phyloP scores from a whole-genome alignment of 2,888 invertebrate genomes.

The Helleia helle region DNA sequence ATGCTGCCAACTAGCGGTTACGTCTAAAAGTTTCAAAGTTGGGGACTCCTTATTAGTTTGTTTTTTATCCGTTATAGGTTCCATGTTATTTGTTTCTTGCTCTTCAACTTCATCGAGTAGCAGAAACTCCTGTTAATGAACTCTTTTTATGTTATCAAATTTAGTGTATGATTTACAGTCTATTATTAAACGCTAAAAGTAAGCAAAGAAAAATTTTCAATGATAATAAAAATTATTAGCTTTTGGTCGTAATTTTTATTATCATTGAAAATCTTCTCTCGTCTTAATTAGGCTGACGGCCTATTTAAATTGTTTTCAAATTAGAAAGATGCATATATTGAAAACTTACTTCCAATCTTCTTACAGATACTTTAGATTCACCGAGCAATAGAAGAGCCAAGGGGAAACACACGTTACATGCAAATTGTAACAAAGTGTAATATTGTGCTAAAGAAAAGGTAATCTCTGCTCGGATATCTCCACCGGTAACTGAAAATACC shows the following conservation, averaged over 20 bases:
- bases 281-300: too few species aligned
- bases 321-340: not conserved
- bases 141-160: too few species aligned
- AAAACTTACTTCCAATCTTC: conserved; percentile 70
- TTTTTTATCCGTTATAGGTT: not conserved
- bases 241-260: too few species aligned
- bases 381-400: conserved; percentile 73
- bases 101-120: conserved; percentile 47
- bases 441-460: conserved; percentile 85
- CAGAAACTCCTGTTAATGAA: conserved; percentile 53
- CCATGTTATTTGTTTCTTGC: too few species aligned
- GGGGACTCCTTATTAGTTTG: conserved; percentile 20
- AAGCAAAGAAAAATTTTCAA: too few species aligned
- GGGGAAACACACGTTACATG: conserved; percentile 77
- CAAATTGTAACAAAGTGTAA: conserved; percentile 82
- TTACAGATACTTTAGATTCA: conserved; percentile 76
- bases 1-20: conserved; percentile 18
- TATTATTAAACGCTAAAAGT: too few species aligned
- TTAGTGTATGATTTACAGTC: too few species aligned
- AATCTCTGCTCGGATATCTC: conserved; percentile 73
- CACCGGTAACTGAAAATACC: conserved; percentile 79
- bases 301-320: too few species aligned
- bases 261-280: too few species aligned
- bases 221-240: too few species aligned
- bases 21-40: not conserved